Conservation (phyloP, 1,140 invertebrate genomes). For the Ectropis grisescens region DNA sequence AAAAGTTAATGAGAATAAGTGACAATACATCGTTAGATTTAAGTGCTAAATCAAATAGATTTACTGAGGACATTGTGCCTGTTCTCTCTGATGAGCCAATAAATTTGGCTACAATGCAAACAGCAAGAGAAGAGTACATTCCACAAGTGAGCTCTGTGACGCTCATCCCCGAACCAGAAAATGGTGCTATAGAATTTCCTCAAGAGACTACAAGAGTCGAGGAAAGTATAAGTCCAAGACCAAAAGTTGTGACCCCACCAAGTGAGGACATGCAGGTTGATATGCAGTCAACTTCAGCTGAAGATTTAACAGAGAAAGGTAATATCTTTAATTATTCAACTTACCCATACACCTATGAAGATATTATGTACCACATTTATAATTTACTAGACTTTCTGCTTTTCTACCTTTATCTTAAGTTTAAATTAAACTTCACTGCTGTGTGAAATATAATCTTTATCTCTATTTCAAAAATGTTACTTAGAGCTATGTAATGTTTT, state of each 20-base stretch:
- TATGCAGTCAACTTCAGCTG: constrained; percentile 38
- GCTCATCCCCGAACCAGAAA: constrained; percentile 24
- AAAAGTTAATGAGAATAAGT: constrained; percentile 38
- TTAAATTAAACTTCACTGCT: no score
- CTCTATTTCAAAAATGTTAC: no score
- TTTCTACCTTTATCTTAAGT: no score
- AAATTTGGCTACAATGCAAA: constrained; percentile 47
- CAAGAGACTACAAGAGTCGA: constrained; percentile 23
- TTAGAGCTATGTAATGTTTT: no score
- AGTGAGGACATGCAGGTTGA: constrained; percentile 57
- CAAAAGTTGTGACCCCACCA: constrained; percentile 14
- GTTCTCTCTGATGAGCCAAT: constrained; percentile 47
- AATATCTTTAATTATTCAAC: no score
- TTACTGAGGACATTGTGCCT: constrained; percentile 32
- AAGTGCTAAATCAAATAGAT: constrained; percentile 45
- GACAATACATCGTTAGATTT: constrained; percentile 51
- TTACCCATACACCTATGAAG: no score
- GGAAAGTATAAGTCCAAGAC: constrained; percentile 20
- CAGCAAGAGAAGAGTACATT: constrained; percentile 42
- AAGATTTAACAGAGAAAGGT: constrained; percentile 57
- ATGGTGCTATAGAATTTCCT: constrained; percentile 23
- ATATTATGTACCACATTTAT: no score
- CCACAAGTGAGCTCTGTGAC: constrained; percentile 20
- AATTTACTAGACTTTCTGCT: no score
- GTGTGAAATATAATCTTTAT: no score